Evolutionary conservation across 2,797 vertebrate genomes (phyloP).

Genomic region (Sebastes iracundus): DNA sequence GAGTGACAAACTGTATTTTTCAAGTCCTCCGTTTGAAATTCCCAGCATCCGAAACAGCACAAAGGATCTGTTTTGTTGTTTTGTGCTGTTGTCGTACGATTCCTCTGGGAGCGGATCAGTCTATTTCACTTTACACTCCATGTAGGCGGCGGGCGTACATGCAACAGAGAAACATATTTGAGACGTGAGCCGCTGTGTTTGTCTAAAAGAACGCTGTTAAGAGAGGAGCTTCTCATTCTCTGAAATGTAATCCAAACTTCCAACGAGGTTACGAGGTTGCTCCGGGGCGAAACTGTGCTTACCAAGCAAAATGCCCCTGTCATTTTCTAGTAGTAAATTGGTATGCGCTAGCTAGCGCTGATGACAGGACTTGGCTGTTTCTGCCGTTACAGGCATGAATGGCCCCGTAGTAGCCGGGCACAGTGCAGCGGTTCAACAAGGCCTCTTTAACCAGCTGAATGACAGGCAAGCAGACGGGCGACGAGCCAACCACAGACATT

Average conservation of each 20-base stretch:
- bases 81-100: conserved; percentile 45
- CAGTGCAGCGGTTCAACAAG: conserved; percentile 72
- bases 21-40: conserved; percentile 49
- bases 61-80: conserved; percentile 59
- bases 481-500: conserved; percentile 69
- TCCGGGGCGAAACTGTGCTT: conserved; percentile 42
- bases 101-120: conserved; percentile 65
- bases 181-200: conserved; percentile 37
- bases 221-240: conserved; percentile 39
- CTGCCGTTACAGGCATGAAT: conserved; percentile 67
- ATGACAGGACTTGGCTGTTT: conserved; percentile 68
- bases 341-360: conserved; percentile 51
- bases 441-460: conserved; percentile 75
- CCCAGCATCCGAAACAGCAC: conserved; percentile 32
- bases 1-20: conserved; percentile 56
- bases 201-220: conserved; percentile 13
- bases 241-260: conserved; percentile 44
- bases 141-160: conserved; percentile 33
- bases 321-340: conserved; percentile 63
- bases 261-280: conserved; percentile 43
- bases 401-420: conserved; percentile 68
- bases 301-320: conserved; percentile 61
- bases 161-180: conserved; percentile 32
- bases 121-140: conserved; percentile 46
- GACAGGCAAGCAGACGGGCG: conserved; percentile 70